These are phyloP conservation scores for Octopus sinensis DNA, from an alignment of 1,140 invertebrate species.

Conservation along the genomic window DNA sequence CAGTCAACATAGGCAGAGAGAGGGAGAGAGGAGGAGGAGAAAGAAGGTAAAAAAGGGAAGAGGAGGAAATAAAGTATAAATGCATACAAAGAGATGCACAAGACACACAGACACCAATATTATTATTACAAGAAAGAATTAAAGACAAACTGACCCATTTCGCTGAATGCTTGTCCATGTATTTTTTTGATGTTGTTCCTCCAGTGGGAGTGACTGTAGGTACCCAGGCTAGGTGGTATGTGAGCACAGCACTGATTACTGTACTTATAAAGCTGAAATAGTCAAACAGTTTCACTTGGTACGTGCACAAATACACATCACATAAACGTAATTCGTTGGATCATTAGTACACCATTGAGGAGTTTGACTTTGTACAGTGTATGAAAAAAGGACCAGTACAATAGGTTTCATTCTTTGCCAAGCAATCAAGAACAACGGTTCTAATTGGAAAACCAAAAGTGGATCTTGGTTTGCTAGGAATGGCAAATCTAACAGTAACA, in stretches of 20 bases:
- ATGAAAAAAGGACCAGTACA: too few relatives aligned
- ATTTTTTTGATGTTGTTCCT: conserved; percentile 51
- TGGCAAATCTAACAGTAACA: too few relatives aligned
- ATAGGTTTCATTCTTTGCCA: too few relatives aligned
- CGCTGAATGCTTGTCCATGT: conserved; percentile 56
- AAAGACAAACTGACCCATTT: conserved; percentile 52
- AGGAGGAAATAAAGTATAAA: neutral
- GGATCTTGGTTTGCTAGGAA: too few relatives aligned
- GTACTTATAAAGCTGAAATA: conserved; percentile 83
- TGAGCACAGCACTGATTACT: conserved; percentile 79
- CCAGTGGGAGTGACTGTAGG: conserved; percentile 67
- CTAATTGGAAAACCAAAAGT: too few relatives aligned
- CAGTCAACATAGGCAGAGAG: neutral
- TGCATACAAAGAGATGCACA: neutral
- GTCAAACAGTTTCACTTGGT: neutral
- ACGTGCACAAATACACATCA: too few relatives aligned
- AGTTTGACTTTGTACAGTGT: too few relatives aligned
- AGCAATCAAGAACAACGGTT: too few relatives aligned
- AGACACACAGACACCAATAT: neutral
- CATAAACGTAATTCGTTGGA: too few relatives aligned
- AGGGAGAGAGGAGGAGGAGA: neutral
- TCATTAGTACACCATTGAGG: too few relatives aligned
- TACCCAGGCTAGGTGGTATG: conserved; percentile 87
- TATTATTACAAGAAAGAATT: neutral
- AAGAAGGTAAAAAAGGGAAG: neutral